Conservation (phyloP, 2,797 vertebrate species). For the Macroramphosus scolopax region DNA sequence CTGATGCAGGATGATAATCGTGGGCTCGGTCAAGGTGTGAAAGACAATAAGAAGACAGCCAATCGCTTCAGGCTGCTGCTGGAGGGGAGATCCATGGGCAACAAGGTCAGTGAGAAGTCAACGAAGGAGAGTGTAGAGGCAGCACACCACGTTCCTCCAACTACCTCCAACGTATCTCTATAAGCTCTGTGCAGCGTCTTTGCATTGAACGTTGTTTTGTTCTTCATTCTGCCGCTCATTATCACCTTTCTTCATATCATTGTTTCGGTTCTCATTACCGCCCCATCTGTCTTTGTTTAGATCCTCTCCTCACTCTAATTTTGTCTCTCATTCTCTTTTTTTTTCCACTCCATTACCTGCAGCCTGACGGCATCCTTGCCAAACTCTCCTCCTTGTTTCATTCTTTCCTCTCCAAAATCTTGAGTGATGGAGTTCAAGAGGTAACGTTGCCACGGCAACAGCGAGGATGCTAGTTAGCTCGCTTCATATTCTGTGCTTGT, state of each 20-base stretch:
- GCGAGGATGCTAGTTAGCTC: conserved; percentile 38
- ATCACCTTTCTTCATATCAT: conserved; percentile 20
- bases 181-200: conserved; percentile 4
- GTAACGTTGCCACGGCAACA: conserved; percentile 77
- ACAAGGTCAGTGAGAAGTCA: conserved; percentile 81
- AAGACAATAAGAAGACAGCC: conserved; percentile 93
- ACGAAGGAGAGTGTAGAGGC: no score
- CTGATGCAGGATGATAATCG: conserved; percentile 99
- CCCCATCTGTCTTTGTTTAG: conserved; percentile 41
- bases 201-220: conserved; percentile 17
- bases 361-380: conserved; percentile 84
- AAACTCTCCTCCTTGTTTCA: conserved; percentile 84
- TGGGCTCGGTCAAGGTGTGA: conserved; percentile 94
- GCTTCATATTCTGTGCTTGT: conserved; percentile 29
- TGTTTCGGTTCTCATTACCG: conserved; percentile 33
- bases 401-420: conserved; percentile 81
- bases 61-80: conserved; percentile 93
- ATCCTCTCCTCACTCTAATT: conserved; percentile 40
- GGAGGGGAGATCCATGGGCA: conserved; percentile 80
- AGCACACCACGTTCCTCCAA: no score
- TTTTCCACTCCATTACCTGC: conserved; percentile 66
- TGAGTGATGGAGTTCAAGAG: conserved; percentile 78
- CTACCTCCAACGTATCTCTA: conserved; percentile 12
- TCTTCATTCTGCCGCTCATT: conserved; percentile 16
- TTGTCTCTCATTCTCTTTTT: conserved; percentile 48